phyloP scores from a whole-genome alignment of 1,140 invertebrate species.

The Galendromus occidentalis region DNA sequence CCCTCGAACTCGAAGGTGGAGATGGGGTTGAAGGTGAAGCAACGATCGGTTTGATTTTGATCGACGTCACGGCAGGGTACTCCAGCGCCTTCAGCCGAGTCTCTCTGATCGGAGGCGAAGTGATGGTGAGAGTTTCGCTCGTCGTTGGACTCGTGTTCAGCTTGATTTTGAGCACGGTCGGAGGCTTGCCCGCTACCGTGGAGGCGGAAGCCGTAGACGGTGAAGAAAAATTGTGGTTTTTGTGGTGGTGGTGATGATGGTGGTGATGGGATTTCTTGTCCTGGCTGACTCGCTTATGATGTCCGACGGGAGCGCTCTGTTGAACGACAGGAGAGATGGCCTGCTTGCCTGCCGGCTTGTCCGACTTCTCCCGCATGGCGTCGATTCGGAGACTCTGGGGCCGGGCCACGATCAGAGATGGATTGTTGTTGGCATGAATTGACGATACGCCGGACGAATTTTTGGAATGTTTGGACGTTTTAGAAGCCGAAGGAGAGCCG shows the following conservation, averaged over 20 bases:
- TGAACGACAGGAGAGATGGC: background rate
- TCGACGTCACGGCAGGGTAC: constrained; percentile 5
- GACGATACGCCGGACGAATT: too few relatives aligned
- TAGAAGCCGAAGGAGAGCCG: too few relatives aligned
- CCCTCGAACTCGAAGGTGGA: background rate
- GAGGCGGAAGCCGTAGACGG: background rate
- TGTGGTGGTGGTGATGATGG: background rate
- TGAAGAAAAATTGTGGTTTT: background rate
- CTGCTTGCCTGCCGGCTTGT: background rate
- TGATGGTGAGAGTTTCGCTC: background rate
- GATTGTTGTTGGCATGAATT: too few relatives aligned
- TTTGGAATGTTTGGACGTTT: too few relatives aligned
- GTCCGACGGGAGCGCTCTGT: background rate
- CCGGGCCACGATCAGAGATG: too few relatives aligned
- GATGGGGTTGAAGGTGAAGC: background rate
- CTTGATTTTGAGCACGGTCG: constrained; percentile 6
- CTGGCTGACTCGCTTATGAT: background rate
- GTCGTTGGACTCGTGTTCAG: constrained; percentile 4
- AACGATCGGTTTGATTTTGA: constrained; percentile 1
- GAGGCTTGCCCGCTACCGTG: background rate
- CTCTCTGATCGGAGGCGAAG: background rate
- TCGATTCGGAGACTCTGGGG: too few relatives aligned
- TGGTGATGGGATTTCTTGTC: background rate
- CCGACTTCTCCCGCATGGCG: background rate
- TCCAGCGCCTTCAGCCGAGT: background rate